These are phyloP conservation scores for Leptopilina myrica DNA, from an alignment of 2,888 invertebrate genomes.

Conservation along the genomic window DNA sequence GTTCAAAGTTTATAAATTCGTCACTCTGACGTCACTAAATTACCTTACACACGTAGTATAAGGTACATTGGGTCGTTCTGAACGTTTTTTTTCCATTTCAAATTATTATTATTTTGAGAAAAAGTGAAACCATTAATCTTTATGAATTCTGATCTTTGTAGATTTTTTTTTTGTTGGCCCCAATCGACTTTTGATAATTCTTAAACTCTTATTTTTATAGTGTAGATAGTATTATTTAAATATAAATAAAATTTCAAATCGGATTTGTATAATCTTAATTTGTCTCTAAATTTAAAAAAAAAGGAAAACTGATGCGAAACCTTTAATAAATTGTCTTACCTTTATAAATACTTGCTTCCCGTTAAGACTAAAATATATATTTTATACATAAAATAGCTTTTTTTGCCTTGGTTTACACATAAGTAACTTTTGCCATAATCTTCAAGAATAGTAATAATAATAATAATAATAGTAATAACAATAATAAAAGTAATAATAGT, in stretches of 20 bases:
- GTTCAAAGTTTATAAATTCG: conserved; percentile 67
- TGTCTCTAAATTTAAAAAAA: not conserved
- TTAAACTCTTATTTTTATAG: not conserved
- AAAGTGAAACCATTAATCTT: not conserved
- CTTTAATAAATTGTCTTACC: not conserved
- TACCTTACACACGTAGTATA: not conserved
- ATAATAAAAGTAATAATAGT: too few species aligned
- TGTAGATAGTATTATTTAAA: not conserved
- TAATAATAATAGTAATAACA: not conserved
- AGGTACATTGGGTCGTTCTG: not conserved
- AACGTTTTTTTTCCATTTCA: not conserved
- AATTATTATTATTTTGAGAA: not conserved
- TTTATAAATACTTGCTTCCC: not conserved
- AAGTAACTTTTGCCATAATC: conserved; percentile 8
- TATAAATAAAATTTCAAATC: not conserved
- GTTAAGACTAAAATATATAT: not conserved
- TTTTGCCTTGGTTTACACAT: not conserved
- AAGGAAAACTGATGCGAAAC: not conserved
- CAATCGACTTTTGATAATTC: not conserved
- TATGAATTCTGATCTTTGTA: conserved; percentile 9
- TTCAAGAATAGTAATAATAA: not conserved
- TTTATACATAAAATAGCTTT: not conserved
- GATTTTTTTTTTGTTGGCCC: conserved; percentile 13
- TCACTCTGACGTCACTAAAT: not conserved
- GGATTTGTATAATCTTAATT: not conserved